These are phyloP conservation scores for Orientallactaga bullata DNA, from an alignment of 2,113 vertebrate genomes.

Conservation along the genomic window DNA sequence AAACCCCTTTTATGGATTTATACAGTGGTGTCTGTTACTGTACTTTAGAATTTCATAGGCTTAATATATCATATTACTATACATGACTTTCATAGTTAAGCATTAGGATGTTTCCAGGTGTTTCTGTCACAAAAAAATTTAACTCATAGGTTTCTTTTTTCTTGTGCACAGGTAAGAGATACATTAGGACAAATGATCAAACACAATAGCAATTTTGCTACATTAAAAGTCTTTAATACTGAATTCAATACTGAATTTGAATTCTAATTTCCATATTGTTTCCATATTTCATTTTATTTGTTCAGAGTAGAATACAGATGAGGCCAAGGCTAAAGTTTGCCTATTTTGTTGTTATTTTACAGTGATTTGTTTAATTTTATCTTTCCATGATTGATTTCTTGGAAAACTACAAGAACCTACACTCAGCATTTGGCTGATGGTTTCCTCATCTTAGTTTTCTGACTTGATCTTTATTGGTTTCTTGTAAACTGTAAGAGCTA, in stretches of 20 bases:
- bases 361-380: background rate
- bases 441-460: background rate
- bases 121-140: background rate
- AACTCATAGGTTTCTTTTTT: background rate
- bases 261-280: background rate
- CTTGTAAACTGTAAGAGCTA: background rate
- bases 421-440: background rate
- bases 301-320: background rate
- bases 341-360: background rate
- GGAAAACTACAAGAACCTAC: background rate
- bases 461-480: background rate
- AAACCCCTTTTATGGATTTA: background rate
- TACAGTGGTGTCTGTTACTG: background rate
- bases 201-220: background rate
- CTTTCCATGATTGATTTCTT: background rate
- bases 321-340: background rate
- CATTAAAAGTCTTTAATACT: background rate
- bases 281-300: background rate
- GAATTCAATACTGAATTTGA: background rate
- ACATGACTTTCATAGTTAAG: background rate
- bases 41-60: background rate
- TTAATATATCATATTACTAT: background rate
- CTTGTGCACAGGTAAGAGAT: background rate
- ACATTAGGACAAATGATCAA: background rate
- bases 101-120: background rate